These are phyloP conservation scores for Panurus biarmicus DNA, from an alignment of 2,113 vertebrate genomes.

Conservation along the genomic window DNA sequence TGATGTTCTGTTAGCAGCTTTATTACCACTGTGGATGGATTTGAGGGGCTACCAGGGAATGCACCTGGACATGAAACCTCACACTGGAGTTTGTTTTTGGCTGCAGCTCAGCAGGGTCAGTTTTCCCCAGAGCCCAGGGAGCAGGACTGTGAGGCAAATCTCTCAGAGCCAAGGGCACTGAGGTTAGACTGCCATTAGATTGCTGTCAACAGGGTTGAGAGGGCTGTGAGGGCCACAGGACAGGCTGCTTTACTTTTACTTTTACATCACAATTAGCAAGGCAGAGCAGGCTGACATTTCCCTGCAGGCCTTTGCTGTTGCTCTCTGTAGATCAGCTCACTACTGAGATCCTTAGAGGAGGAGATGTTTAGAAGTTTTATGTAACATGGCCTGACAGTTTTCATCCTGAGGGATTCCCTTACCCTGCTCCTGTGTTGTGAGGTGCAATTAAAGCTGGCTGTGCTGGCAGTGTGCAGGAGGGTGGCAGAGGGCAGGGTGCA, in stretches of 20 bases:
- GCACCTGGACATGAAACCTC: neutral
- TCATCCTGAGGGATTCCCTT: too few relatives aligned
- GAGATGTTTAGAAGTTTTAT: too few relatives aligned
- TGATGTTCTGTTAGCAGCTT: rapidly evolving
- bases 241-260: neutral
- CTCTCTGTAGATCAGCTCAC: too few relatives aligned
- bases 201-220: neutral
- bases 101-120: neutral
- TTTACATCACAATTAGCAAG: neutral
- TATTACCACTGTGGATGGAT: rapidly evolving
- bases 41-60: neutral
- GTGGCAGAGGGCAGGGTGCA: neutral
- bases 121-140: too few relatives aligned
- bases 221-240: too few relatives aligned
- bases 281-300: neutral
- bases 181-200: too few relatives aligned
- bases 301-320: neutral
- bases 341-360: neutral
- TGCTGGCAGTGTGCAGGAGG: neutral
- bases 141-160: rapidly evolving
- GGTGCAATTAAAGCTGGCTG: neutral
- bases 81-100: rapidly evolving
- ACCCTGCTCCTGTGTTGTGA: neutral
- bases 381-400: rapidly evolving
- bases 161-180: neutral